Conservation (phyloP, 2,113 vertebrate species). For the Calonectris borealis region DNA sequence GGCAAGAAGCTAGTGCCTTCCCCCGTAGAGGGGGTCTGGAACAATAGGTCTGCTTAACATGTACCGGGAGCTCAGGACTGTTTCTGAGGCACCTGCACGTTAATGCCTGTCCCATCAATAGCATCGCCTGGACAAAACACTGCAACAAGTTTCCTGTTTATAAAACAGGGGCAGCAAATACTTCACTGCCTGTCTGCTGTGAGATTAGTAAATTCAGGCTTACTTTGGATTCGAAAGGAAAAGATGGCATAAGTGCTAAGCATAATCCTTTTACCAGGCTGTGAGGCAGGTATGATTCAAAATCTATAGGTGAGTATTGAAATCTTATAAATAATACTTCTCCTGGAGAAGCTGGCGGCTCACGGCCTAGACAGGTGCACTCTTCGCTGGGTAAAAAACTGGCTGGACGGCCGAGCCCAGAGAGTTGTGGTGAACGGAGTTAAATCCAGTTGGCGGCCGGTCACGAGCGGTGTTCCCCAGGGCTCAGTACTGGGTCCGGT, state of each 20-base stretch:
- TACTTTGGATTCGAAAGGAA: not conserved
- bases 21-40: not conserved
- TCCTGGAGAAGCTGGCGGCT: too few relatives aligned
- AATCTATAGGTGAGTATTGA: not conserved
- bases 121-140: not conserved
- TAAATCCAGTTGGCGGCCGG: too few relatives aligned
- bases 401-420: too few relatives aligned
- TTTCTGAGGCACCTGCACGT: not conserved
- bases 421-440: too few relatives aligned
- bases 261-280: not conserved
- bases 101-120: fast-evolving
- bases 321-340: not conserved
- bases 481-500: too few relatives aligned
- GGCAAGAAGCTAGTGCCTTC: not conserved
- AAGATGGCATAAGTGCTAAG: not conserved
- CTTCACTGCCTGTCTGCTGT: not conserved
- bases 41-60: not conserved
- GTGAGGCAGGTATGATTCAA: not conserved
- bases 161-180: not conserved
- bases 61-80: not conserved
- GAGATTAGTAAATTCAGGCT: not conserved
- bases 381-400: too few relatives aligned
- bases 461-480: too few relatives aligned
- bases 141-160: not conserved
- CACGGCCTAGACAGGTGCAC: too few relatives aligned